Base-by-base conservation (phyloP, 2,113 vertebrate species). In the Cairina moschata region DNA sequence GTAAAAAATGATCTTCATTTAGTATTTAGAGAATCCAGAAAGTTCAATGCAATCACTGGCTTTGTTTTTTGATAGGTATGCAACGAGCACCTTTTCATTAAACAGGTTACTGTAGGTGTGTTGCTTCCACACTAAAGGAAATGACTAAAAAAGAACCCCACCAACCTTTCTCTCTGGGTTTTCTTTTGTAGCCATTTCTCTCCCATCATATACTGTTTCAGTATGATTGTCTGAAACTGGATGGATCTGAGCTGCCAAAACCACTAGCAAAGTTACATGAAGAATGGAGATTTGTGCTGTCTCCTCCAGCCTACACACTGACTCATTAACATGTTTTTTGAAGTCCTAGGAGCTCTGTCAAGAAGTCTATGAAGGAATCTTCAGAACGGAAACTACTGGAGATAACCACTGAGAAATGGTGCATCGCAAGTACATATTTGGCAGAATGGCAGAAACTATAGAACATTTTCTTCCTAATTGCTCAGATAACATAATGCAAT, bases 301-400 rank as follows among this genome's bases (percentile, higher is more conserved):
- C 80, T 77, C 90, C 38, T 46, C 80, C 85, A 93, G 79, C 93
- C 83, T 94, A 92, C 92, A 95, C 65, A 54, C 34, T 90, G 83
- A 93, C 73, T 92, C 65, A 65, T 72, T 91, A 90, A 58, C 22
- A 32, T 8, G 6, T 46, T 72, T 91, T 92, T 91, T 96, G 28
- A 91, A 91, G 76, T 75, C 48, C 60, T 95, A 52, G 72, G 69
- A 86, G 38, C 69, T 93, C 34, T 88, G 11, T 95, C 65, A 81
- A 90, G 79, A 96, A 65, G 48, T 50, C 22, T 72, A 40, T 62
- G 58, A 94, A 94, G 83, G 83, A 92, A 91, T 92, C 79, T 68
- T 91, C 54, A 86, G 56, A 93, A 88, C 74, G 38, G 52, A 95
- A 80, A 75, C 36, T 83, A 48, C 72, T 83, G 81, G 79, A 95